These are phyloP conservation scores for Drosophila atripex DNA, from an alignment of 2,888 invertebrate species.

Conservation along the genomic window DNA sequence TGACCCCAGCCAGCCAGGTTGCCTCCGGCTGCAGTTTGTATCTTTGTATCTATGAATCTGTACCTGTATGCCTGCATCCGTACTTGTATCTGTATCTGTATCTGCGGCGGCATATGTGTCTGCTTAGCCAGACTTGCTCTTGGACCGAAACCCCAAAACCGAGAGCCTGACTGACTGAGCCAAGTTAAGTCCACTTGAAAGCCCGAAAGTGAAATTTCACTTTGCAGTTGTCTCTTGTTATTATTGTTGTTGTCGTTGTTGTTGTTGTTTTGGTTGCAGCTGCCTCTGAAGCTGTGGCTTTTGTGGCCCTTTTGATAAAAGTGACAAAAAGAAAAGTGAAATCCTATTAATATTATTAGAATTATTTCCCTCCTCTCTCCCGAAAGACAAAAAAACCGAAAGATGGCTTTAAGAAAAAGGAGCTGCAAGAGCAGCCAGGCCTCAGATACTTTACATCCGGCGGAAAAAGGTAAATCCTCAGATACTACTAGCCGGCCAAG, in stretches of 20 bases:
- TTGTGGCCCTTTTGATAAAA: conserved; percentile 6
- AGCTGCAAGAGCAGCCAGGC: conserved; percentile 22
- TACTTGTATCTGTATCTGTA: conserved; percentile 8
- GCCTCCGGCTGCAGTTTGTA: neutral
- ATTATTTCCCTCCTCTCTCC: conserved; percentile 2
- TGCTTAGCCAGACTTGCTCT: conserved; percentile 29
- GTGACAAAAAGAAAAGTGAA: conserved; percentile 15
- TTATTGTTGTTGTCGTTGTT: conserved; percentile 22
- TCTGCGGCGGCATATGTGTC: conserved; percentile 3
- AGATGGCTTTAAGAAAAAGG: conserved; percentile 13
- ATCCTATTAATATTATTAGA: conserved; percentile 8
- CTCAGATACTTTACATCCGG: conserved; percentile 21
- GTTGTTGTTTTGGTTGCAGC: conserved; percentile 13
- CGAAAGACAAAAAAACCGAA: conserved; percentile 2
- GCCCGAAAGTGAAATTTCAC: conserved; percentile 76
- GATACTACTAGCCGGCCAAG: conserved; percentile 6
- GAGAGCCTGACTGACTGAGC: neutral
- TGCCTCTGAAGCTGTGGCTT: conserved; percentile 29
- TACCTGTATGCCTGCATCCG: conserved; percentile 11
- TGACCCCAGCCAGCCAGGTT: conserved; percentile 65
- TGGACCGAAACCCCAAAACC: conserved; percentile 2
- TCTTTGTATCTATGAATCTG: neutral
- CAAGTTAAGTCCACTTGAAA: conserved; percentile 53
- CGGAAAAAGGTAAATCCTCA: conserved; percentile 10
- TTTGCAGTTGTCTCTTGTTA: conserved; percentile 43